Base-by-base conservation (phyloP, 1,140 invertebrate species). In the Zaprionus vittiger region DNA sequence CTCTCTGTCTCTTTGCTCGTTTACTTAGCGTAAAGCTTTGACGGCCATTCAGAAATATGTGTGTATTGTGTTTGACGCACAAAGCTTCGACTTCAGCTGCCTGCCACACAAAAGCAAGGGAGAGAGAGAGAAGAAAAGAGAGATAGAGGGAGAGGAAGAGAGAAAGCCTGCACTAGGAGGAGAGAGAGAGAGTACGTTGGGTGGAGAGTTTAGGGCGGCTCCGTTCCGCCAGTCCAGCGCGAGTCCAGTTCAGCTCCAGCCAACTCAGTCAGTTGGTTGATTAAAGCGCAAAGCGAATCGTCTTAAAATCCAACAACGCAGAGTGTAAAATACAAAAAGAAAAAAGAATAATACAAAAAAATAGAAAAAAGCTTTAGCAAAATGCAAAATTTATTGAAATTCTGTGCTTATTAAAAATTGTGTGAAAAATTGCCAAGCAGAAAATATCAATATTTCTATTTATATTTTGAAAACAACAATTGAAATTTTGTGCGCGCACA, bases 181-280 rank as follows among this genome's bases (percentile, higher is more conserved):
- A 6, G 65, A 56, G 65, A 31, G 55, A 26, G 56, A 5, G 28
- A 31, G 44, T 4, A 4, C 20, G 38, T 31, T 7, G 14, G 31
- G 47, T 22, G 47, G 11, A 61, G 59, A 38, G 66, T 80, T 74
- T 78, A 83, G 84, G 85, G 85, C 85, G 85, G 86, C 79, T 85
- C 85, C 84, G 73, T 54, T 73, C 73, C 69, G 57, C 34, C 57
- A 71, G 60, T 56, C 60, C 64, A 66, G 65, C 55, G 20, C 12
- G 37, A 67, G 64, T 57, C 38, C 64, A 68, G 75, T 63, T 57
- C 11, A 79, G 77, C 73, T 78, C 61, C 73, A 77, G 65, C 74
- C 69, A 80, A 72, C 57, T 72, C 68, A 79, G 73, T 79, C 72
- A 77, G 77, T 79, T 77, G 65, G 77, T 80, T 73, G 55, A 55